phyloP scores from a whole-genome alignment of 2,888 invertebrate genomes.

The Rhingia rostrata region DNA sequence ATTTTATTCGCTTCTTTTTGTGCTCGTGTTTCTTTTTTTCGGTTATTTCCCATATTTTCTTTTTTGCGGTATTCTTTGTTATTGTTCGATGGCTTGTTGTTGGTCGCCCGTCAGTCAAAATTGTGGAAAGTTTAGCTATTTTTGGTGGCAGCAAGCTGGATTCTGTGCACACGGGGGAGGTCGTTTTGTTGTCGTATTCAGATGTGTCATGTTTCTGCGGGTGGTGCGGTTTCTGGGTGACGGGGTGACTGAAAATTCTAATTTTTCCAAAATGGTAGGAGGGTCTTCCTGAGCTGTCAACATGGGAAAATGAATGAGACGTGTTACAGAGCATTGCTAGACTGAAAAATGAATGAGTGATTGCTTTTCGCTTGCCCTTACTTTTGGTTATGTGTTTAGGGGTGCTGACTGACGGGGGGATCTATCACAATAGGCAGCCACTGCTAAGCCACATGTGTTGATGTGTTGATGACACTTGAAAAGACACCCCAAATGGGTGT shows the following conservation, averaged over 20 bases:
- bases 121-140: constrained; percentile 54
- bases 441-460: constrained; percentile 59
- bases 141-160: constrained; percentile 39
- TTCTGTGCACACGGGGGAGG: constrained; percentile 18
- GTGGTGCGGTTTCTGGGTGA: background rate
- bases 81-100: constrained; percentile 55
- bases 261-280: constrained; percentile 44
- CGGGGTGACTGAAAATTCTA: constrained; percentile 30
- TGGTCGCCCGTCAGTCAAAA: constrained; percentile 66
- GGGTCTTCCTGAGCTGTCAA: constrained; percentile 55
- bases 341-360: constrained; percentile 65
- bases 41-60: background rate
- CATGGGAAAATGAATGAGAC: constrained; percentile 67
- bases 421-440: constrained; percentile 25
- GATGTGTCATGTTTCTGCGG: constrained; percentile 43
- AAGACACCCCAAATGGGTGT: constrained; percentile 27
- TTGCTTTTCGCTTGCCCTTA: constrained; percentile 67
- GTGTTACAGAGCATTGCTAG: constrained; percentile 34
- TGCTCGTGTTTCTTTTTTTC: constrained; percentile 7
- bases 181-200: constrained; percentile 22
- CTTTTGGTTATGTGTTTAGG: constrained; percentile 17
- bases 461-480: constrained; percentile 67
- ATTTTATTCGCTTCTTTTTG: constrained; percentile 47
- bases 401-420: background rate
- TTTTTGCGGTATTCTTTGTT: too few relatives aligned